phyloP scores from a whole-genome alignment of 2,797 vertebrate genomes.

The Pyrocephalus nanus region DNA sequence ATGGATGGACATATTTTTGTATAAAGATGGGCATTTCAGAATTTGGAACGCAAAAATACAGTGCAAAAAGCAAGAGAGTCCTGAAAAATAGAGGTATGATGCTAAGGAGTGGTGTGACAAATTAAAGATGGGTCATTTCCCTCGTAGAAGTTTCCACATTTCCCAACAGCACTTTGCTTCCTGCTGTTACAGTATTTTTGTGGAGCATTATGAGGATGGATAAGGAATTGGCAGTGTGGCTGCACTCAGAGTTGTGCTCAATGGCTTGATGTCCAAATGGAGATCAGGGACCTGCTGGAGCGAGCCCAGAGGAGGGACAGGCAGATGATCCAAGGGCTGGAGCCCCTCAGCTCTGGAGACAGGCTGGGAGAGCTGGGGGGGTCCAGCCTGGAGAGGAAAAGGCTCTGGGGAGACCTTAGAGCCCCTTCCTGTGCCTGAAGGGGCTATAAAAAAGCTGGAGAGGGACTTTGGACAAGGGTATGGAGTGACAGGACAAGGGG shows the following conservation, averaged over 20 bases:
- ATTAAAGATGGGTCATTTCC: neutral
- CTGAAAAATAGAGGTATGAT: slow-evolving; percentile 15
- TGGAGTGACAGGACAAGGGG: neutral
- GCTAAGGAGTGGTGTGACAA: neutral
- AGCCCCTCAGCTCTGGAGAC: neutral
- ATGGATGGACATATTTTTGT: slow-evolving; percentile 12
- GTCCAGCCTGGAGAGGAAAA: neutral
- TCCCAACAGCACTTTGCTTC: slow-evolving; percentile 9
- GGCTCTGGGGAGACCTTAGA: neutral
- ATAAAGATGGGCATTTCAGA: neutral
- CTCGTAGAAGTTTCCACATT: neutral
- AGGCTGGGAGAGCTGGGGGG: neutral
- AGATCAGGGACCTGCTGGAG: neutral
- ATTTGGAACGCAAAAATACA: slow-evolving; percentile 23
- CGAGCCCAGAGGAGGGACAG: neutral
- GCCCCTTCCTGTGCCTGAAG: neutral
- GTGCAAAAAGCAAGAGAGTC: neutral
- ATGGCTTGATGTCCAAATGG: neutral
- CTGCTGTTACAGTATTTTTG: neutral
- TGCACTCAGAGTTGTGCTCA: neutral
- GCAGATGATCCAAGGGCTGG: neutral
- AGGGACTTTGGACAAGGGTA: neutral
- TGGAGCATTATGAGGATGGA: neutral
- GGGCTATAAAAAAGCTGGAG: neutral
- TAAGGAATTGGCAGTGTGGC: neutral